Base-by-base conservation (phyloP, 2,113 vertebrate species). In the Catharus minimus region DNA sequence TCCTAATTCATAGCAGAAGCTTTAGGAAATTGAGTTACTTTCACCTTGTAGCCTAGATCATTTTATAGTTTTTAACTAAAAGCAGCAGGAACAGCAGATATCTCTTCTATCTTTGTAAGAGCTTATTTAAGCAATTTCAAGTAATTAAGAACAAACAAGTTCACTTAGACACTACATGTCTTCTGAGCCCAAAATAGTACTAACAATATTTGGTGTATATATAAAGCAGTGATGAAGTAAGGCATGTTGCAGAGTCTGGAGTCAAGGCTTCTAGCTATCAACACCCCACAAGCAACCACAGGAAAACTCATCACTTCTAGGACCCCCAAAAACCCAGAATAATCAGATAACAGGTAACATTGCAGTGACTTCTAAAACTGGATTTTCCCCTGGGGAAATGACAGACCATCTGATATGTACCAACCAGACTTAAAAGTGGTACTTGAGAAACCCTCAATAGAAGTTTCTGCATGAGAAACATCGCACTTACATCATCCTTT, bases 401-500 rank as follows among this genome's bases (percentile, higher is more conserved):
- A 72, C 41, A 88, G 61, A 71, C 44, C 46, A 60, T 36, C 53
- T 74, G 47, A 92, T 81, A 64, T 56, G 56, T 74, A 57, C 5
- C 32, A 83, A 56, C 56, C 26, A 86, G 41, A 62, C 49, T 65
- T 68, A 15, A 61, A 84, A 52, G 5, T 9, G 46, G 41, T 53
- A 36, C 72, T 78, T 65, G 39, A 65, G 62, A 94, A 92, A 68
- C 9, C 13, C 46, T 26, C 21, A 21, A 43, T 0, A 89, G 19
- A 90, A 75, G 55, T 68, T 92, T 92, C 84, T 76, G 41, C 75
- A 56, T 52, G 2, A 81, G 71, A 82, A 76, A 24, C 23, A 57
- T 66, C 47, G 38, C 86, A 88, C 97, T 97, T 97, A 99, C 99
- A 97, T 99, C 99, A 95, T 99, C 98, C 97, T 99, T 98, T 90